Percentiles rank a stretch among this genome's conserved stretches.
Conservation (phyloP, 2,113 vertebrate species). For the Vimba vimba region DNA sequence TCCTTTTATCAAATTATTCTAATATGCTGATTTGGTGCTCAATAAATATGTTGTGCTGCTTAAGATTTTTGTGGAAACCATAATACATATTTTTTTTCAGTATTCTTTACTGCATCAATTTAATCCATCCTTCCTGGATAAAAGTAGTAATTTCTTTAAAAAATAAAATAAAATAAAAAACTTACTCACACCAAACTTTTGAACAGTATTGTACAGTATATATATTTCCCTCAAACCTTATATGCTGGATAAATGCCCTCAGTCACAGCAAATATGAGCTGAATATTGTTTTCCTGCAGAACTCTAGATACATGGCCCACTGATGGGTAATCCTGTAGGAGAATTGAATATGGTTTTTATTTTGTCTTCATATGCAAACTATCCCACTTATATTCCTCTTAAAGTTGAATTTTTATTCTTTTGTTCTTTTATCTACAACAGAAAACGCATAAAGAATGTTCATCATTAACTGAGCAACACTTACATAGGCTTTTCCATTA, state of each 20-base stretch:
- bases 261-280: constrained; percentile 84
- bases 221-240: constrained; percentile 64
- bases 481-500: constrained; percentile 68
- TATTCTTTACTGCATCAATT: neutral
- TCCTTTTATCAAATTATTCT: no score
- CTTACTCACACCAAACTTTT: neutral
- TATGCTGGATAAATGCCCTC: constrained; percentile 70
- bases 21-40: no score
- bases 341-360: neutral
- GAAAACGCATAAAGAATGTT: neutral
- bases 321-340: constrained; percentile 80
- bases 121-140: neutral
- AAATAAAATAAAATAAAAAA: neutral
- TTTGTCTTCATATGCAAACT: neutral
- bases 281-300: constrained; percentile 80
- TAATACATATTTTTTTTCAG: no score
- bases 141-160: neutral
- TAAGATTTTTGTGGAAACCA: no score
- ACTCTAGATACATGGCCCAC: constrained; percentile 78
- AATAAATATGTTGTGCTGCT: no score
- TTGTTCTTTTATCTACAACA: neutral
- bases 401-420: neutral
- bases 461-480: constrained; percentile 36
- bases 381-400: constrained; percentile 1
- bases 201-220: neutral